These are phyloP conservation scores for Gallirallus australis DNA, from an alignment of 2,797 vertebrate genomes.

Conservation along the genomic window DNA sequence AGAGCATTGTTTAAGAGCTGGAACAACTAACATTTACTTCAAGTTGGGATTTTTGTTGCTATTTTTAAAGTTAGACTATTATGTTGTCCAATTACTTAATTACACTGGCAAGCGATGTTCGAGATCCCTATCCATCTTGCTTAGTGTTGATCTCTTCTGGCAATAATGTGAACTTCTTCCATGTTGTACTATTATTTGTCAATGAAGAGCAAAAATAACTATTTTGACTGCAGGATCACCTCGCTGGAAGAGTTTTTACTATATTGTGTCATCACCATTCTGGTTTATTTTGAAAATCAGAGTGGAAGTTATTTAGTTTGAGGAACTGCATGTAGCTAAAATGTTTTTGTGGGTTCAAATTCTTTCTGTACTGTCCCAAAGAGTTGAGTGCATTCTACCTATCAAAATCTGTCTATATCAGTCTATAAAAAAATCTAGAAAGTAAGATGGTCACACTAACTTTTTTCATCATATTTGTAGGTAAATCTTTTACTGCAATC, in stretches of 20 bases:
- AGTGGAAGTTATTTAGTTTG: background rate
- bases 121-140: background rate
- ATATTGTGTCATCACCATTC: background rate
- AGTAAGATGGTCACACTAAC: background rate
- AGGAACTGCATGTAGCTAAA: background rate
- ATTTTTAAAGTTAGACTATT: background rate
- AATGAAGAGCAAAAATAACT: background rate
- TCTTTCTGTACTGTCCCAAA: background rate
- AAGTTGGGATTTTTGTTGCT: background rate
- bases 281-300: background rate
- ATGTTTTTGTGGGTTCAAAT: background rate
- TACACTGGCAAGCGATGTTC: background rate
- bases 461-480: background rate
- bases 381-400: background rate
- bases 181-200: background rate
- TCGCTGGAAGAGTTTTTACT: background rate
- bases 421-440: background rate
- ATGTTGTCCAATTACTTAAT: background rate
- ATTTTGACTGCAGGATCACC: background rate
- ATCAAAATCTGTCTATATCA: background rate
- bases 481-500: background rate
- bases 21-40: background rate
- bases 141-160: background rate
- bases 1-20: background rate
- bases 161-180: background rate